Percentiles rank a stretch among this genome's conserved stretches.
Conservation (phyloP, 2,888 invertebrate species). For the Prenolepis imparis region DNA sequence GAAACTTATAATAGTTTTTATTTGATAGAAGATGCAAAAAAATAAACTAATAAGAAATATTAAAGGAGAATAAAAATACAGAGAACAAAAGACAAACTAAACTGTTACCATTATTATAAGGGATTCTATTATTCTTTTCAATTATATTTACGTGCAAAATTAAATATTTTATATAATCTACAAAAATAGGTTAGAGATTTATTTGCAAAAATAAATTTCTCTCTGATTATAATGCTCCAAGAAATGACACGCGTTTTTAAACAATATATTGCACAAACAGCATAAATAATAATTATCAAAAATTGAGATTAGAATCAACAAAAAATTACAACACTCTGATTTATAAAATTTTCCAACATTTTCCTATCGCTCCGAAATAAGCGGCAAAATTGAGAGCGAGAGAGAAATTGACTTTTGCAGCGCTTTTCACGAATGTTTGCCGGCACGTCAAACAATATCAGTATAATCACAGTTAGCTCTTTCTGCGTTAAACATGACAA, state of each 20-base stretch:
- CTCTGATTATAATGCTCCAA: not conserved
- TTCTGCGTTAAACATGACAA: constrained; percentile 26
- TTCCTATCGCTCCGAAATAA: constrained; percentile 1
- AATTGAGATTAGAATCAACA: not conserved
- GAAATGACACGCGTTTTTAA: not conserved
- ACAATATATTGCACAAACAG: not conserved
- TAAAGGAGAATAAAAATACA: not conserved
- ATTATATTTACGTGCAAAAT: not conserved
- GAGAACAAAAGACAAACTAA: not conserved
- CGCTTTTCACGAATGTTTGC: constrained; percentile 32
- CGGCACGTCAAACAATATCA: constrained; percentile 59
- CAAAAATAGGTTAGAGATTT: not conserved
- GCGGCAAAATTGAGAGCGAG: not conserved
- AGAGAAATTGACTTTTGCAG: constrained; percentile 29
- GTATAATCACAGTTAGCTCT: constrained; percentile 63
- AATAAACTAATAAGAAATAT: not conserved
- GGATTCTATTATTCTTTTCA: not conserved
- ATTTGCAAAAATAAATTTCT: not conserved
- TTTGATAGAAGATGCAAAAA: not conserved
- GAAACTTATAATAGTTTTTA: not conserved
- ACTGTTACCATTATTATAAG: not conserved
- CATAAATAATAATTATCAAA: not conserved
- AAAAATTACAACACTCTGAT: not conserved
- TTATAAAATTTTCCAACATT: not conserved
- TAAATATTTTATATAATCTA: not conserved